A percentile compares a stretch with the other conserved stretches of the same genome.
phyloP scores from a whole-genome alignment of 2,113 vertebrate genomes.

The Bufo bufo region DNA sequence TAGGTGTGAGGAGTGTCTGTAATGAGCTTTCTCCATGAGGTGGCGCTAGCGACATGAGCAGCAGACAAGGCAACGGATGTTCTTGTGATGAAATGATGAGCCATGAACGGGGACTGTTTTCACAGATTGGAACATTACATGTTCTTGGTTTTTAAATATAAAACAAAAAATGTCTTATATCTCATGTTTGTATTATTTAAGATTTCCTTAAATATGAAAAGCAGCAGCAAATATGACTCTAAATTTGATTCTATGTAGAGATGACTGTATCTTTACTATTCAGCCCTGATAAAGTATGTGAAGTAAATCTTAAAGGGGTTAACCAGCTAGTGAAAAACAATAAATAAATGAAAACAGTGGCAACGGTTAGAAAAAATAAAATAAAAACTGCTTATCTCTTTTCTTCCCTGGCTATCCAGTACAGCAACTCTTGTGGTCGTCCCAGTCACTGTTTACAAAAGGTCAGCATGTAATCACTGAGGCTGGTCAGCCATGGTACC shows the following conservation, averaged over 20 bases:
- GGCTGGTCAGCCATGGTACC: no score
- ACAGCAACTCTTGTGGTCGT: no score
- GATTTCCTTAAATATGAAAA: background rate
- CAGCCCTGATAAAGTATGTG: background rate
- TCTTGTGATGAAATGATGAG: constrained; percentile 7
- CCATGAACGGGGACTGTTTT: background rate
- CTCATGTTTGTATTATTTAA: background rate
- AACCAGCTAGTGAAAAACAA: no score
- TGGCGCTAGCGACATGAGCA: background rate
- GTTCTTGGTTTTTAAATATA: background rate
- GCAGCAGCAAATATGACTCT: background rate
- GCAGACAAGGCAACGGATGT: background rate
- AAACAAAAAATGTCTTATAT: background rate
- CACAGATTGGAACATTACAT: background rate
- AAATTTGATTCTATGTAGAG: background rate
- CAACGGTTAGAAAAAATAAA: no score
- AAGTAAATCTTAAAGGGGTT: background rate
- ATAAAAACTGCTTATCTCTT: no score
- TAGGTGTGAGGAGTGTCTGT: background rate
- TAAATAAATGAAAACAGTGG: no score
- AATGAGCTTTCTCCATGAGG: background rate
- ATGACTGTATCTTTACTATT: background rate
- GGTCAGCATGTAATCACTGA: no score
- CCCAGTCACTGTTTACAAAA: no score
- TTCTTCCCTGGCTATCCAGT: no score